These are phyloP conservation scores for Acronicta alni DNA, from an alignment of 2,888 invertebrate genomes.

Conservation along the genomic window DNA sequence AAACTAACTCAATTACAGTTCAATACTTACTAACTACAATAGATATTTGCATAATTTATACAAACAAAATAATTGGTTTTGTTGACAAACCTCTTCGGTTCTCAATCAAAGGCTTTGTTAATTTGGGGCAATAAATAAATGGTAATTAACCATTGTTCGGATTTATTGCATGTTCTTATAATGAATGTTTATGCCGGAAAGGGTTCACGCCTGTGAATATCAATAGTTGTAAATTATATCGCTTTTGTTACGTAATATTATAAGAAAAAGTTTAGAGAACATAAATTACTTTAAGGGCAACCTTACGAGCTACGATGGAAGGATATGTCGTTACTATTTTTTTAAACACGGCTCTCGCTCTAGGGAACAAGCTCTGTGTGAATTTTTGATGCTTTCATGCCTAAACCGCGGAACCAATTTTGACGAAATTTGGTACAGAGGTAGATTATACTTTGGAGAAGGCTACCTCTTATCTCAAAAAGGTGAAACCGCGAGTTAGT, in stretches of 20 bases:
- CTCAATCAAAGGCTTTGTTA: conserved; percentile 58
- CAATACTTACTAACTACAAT: conserved; percentile 34
- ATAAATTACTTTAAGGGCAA: conserved; percentile 41
- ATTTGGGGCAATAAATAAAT: conserved; percentile 62
- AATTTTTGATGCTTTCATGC: no score
- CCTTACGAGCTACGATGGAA: conserved; percentile 6
- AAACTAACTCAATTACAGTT: conserved; percentile 26
- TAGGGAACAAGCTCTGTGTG: no score
- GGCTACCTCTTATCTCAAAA: no score
- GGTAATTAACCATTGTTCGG: conserved; percentile 60
- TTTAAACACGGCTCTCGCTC: neutral
- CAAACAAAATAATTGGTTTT: conserved; percentile 56
- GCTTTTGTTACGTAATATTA: conserved; percentile 27
- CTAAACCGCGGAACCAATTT: no score
- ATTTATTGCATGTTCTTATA: conserved; percentile 56
- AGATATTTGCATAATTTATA: conserved; percentile 65
- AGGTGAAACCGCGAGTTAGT: no score
- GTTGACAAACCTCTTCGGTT: conserved; percentile 47
- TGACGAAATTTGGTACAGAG: no score
- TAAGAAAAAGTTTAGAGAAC: conserved; percentile 19
- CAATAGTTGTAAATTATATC: conserved; percentile 54
- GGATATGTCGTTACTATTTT: neutral
- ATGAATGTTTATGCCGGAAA: conserved; percentile 52
- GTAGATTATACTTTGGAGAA: no score
- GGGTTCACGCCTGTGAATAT: conserved; percentile 55